phyloP scores from a whole-genome alignment of 2,888 invertebrate species.

The Agrypnus murinus region DNA sequence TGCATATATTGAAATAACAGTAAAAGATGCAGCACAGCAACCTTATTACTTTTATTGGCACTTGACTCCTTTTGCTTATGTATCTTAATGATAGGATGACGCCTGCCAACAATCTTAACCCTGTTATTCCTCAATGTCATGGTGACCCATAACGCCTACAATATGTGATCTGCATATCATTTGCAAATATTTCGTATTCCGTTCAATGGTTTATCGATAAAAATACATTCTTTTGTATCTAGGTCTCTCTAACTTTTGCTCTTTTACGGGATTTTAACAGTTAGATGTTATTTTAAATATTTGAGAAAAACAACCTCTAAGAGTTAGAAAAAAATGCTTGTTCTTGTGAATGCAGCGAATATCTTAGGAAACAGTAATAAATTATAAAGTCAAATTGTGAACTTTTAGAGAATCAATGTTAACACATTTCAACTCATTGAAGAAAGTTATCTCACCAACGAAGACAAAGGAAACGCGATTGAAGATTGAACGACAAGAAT shows the following conservation, averaged over 20 bases:
- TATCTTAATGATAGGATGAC: constrained; percentile 8
- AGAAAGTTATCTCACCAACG: too few relatives aligned
- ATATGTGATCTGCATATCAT: constrained; percentile 33
- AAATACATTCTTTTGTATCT: constrained; percentile 17
- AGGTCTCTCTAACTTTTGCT: constrained; percentile 28
- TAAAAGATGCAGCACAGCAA: constrained; percentile 22
- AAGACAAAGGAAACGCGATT: too few relatives aligned
- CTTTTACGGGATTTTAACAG: constrained; percentile 35
- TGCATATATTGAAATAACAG: constrained; percentile 23
- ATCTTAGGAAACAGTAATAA: too few relatives aligned
- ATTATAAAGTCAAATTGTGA: too few relatives aligned
- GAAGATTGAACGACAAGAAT: too few relatives aligned
- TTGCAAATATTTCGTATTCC: constrained; percentile 37
- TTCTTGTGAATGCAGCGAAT: too few relatives aligned
- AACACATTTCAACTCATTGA: too few relatives aligned
- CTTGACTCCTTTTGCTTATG: constrained; percentile 15
- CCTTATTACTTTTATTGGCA: constrained; percentile 26
- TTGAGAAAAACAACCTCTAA: too few relatives aligned
- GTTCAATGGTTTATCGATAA: constrained; percentile 29
- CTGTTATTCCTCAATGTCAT: constrained; percentile 31
- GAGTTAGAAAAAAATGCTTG: too few relatives aligned
- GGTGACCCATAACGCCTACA: constrained; percentile 39
- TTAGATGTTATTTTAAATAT: neutral
- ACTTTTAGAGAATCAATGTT: too few relatives aligned
- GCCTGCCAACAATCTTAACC: constrained; percentile 24